Conservation (phyloP, 2,797 vertebrate genomes). For the Pseudochirops cupreus region DNA sequence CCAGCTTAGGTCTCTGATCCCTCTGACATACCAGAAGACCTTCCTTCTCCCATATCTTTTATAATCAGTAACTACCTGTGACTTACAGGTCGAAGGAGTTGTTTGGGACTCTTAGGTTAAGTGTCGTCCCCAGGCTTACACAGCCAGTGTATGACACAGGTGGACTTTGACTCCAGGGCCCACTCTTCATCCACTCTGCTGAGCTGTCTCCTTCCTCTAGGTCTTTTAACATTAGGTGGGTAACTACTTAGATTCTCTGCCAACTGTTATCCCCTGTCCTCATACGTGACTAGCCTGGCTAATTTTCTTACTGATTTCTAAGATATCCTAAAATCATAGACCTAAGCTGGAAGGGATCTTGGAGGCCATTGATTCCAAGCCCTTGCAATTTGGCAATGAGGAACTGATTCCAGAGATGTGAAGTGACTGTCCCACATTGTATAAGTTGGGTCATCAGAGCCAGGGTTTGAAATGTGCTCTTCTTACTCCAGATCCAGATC, state of each 20-base stretch:
- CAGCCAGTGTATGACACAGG: neutral
- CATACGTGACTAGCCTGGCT: neutral
- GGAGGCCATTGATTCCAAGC: neutral
- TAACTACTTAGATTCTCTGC: neutral
- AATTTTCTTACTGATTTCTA: neutral
- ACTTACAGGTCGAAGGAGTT: neutral
- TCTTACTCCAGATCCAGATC: neutral
- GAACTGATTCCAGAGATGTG: neutral
- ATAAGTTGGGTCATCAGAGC: no score
- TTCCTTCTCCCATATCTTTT: neutral
- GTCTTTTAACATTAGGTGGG: neutral
- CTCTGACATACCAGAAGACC: neutral
- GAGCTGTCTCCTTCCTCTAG: neutral
- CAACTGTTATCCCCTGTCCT: neutral
- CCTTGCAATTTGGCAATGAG: neutral
- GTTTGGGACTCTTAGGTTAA: neutral
- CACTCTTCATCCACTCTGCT: neutral
- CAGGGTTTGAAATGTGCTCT: neutral
- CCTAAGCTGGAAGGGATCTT: neutral
- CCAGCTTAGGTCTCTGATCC: neutral
- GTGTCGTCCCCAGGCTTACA: neutral
- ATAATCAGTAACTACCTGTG: neutral
- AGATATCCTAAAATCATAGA: neutral
- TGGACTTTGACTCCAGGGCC: neutral
- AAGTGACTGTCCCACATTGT: neutral